Conservation (phyloP, 2,888 invertebrate species). For the Latrodectus hesperus region DNA sequence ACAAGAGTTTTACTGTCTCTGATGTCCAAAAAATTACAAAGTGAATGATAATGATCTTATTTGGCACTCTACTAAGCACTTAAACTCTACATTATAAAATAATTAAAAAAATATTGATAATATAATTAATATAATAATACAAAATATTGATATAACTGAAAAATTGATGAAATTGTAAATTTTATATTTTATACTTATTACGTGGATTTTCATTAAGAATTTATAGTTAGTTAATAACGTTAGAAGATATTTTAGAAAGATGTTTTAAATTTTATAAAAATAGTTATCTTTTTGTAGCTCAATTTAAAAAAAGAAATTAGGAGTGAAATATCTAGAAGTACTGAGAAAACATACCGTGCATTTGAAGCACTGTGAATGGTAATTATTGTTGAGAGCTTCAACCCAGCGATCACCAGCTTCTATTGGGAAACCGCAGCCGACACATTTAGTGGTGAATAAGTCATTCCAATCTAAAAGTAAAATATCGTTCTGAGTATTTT, state of each 20-base stretch:
- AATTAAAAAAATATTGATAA: no score
- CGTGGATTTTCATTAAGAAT: not conserved
- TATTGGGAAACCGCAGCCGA: slow-evolving; percentile 98
- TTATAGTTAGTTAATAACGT: not conserved
- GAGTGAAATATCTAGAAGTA: not conserved
- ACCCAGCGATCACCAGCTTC: slow-evolving; percentile 99
- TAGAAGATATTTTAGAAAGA: not conserved
- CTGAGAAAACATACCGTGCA: slow-evolving; percentile 83
- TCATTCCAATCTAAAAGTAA: slow-evolving; percentile 90
- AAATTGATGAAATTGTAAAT: no score
- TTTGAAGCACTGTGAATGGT: slow-evolving; percentile 99
- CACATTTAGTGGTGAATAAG: slow-evolving; percentile 98
- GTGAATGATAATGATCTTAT: no score
- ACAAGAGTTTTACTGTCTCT: no score
- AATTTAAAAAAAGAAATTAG: not conserved
- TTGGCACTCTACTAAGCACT: no score
- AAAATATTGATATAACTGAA: no score
- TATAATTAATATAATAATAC: no score
- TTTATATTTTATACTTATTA: not conserved
- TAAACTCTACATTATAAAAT: no score
- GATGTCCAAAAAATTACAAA: no score
- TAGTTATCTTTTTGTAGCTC: not conserved
- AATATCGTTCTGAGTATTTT: no score
- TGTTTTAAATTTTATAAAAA: not conserved
- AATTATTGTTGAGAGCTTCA: slow-evolving; percentile 98